Conservation (phyloP, 2,888 invertebrate species). For the Gasteruption jaculator region DNA sequence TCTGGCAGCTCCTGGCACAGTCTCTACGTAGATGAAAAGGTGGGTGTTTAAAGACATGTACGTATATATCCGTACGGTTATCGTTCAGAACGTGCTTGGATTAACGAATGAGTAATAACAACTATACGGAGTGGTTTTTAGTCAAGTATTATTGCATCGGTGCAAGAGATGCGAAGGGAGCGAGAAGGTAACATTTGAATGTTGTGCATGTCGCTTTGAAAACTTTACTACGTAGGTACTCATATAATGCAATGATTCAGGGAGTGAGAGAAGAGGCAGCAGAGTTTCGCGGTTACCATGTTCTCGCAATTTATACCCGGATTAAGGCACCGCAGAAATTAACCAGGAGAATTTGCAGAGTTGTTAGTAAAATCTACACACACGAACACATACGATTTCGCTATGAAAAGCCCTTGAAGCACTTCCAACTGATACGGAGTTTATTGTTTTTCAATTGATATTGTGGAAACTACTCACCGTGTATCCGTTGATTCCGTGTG, state of each 20-base stretch:
- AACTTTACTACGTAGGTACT: constrained; percentile 2
- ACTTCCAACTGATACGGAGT: no score
- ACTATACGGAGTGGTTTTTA: constrained; percentile 38
- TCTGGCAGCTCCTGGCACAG: no score
- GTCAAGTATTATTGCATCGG: constrained; percentile 27
- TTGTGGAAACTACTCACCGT: no score
- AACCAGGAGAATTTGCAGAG: no score
- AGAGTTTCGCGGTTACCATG: constrained; percentile 23
- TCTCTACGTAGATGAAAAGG: no score
- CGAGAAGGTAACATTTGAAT: constrained; percentile 5
- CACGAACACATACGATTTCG: no score
- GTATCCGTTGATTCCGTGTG: no score
- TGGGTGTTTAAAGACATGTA: no score
- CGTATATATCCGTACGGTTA: constrained; percentile 17
- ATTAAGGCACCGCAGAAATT: constrained; percentile 30
- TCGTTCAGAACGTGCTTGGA: constrained; percentile 44
- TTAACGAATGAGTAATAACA: constrained; percentile 48
- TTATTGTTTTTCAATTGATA: no score
- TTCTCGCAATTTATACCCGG: constrained; percentile 33
- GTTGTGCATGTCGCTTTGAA: constrained; percentile 1
- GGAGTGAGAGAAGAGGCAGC: constrained; percentile 16
- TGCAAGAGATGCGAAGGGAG: constrained; percentile 7
- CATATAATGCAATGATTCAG: constrained; percentile 2
- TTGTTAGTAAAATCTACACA: no score
- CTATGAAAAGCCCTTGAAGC: no score